Conservation (phyloP, 2,113 vertebrate genomes). For the Pseudopodoces humilis region DNA sequence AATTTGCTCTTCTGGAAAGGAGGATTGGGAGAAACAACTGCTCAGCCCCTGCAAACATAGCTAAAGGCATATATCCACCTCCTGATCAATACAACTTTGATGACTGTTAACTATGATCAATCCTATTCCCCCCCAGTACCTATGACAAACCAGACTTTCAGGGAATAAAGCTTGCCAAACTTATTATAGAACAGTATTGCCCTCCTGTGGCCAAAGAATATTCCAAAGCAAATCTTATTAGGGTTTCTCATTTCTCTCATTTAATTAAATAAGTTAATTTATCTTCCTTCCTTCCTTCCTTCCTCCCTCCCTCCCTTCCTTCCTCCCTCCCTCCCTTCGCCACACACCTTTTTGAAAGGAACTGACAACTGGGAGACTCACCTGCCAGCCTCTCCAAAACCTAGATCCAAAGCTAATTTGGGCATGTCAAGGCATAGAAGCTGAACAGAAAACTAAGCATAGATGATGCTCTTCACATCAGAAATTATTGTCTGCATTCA, state of each 20-base stretch:
- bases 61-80: not conserved
- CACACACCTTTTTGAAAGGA: not conserved
- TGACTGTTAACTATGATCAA: not conserved
- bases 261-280: not conserved
- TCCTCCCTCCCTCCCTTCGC: not conserved
- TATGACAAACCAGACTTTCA: not conserved
- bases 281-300: not conserved
- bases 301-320: too few species aligned
- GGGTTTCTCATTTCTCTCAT: not conserved
- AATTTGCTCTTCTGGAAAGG: not conserved
- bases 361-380: not conserved
- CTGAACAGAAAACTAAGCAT: not conserved
- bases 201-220: slow-evolving; percentile 52
- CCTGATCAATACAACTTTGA: not conserved
- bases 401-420: not conserved
- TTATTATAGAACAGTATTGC: slow-evolving; percentile 55
- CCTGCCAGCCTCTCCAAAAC: not conserved
- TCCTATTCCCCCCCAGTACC: not conserved
- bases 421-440: not conserved
- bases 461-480: not conserved
- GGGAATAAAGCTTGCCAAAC: not conserved
- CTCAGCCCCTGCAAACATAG: not conserved
- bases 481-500: not conserved
- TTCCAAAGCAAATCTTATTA: not conserved
- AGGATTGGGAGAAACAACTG: not conserved